phyloP scores from a whole-genome alignment of 30 jellyfish, hydroid and myxozoan genomes.

The Turritopsis dohrnii region DNA sequence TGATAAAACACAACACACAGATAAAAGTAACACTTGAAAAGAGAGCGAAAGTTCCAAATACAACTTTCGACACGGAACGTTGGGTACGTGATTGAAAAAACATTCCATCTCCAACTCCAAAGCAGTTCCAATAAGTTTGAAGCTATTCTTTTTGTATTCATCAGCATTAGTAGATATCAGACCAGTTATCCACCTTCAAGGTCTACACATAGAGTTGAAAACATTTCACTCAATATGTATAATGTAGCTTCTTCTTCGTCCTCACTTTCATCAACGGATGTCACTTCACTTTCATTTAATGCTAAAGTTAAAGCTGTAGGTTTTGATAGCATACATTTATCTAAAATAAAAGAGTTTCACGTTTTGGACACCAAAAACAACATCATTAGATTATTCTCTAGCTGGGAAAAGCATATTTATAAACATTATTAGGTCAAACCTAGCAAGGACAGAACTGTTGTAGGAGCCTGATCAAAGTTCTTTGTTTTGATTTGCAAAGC shows the following conservation, averaged over 20 bases:
- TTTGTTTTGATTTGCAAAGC: not conserved
- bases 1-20: not conserved
- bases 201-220: conserved; percentile 13
- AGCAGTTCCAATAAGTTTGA: no score
- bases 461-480: not conserved
- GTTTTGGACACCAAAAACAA: not conserved
- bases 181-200: conserved; percentile 22
- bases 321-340: conserved; percentile 18
- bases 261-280: conserved; percentile 32
- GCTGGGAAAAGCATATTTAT: not conserved
- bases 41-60: not conserved
- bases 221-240: conserved; percentile 44
- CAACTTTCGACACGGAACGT: no score
- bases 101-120: no score
- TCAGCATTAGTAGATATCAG: no score
- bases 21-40: not conserved
- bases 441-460: not conserved
- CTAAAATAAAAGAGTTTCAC: not conserved
- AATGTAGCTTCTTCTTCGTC: conserved; percentile 43
- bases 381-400: no score
- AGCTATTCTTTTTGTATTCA: no score
- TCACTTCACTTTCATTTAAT: conserved; percentile 31
- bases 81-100: not conserved
- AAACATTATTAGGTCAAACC: not conserved
- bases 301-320: conserved; percentile 21